Percentiles rank a stretch among this genome's conserved stretches.
Evolutionary conservation across 2,113 vertebrate species (phyloP).

Genomic region (Melanotaenia duboulayi): DNA sequence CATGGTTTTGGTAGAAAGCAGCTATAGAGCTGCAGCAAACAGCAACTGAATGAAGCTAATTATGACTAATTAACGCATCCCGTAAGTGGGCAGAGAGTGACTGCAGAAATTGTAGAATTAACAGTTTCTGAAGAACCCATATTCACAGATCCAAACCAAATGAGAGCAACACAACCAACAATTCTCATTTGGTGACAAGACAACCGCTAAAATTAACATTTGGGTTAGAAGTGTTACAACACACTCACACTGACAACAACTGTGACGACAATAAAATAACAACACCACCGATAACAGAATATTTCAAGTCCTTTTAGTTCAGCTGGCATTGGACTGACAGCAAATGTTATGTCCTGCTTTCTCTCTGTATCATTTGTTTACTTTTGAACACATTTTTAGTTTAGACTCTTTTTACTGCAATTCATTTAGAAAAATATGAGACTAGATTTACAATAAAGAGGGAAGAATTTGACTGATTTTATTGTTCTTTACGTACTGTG

Average conservation of each 20-base stretch:
- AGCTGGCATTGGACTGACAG: neutral
- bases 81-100: conserved; percentile 16
- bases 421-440: too few species aligned
- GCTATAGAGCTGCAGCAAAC: conserved; percentile 10
- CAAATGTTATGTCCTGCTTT: too few species aligned
- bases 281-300: neutral
- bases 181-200: neutral
- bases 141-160: neutral
- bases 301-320: neutral
- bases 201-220: neutral
- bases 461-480: too few species aligned
- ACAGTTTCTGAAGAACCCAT: conserved; percentile 19
- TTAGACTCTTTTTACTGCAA: too few species aligned
- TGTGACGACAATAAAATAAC: neutral
- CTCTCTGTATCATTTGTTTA: too few species aligned
- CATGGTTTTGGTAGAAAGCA: conserved; percentile 8
- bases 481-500: too few species aligned
- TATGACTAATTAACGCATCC: conserved; percentile 30
- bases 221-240: too few species aligned
- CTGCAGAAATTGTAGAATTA: conserved; percentile 23
- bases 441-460: too few species aligned
- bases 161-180: neutral
- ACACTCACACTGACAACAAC: neutral
- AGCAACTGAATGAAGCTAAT: conserved; percentile 12
- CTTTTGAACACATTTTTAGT: too few species aligned